These are phyloP conservation scores for Pelochelys cantorii DNA, from an alignment of 2,797 vertebrate species.

Conservation along the genomic window DNA sequence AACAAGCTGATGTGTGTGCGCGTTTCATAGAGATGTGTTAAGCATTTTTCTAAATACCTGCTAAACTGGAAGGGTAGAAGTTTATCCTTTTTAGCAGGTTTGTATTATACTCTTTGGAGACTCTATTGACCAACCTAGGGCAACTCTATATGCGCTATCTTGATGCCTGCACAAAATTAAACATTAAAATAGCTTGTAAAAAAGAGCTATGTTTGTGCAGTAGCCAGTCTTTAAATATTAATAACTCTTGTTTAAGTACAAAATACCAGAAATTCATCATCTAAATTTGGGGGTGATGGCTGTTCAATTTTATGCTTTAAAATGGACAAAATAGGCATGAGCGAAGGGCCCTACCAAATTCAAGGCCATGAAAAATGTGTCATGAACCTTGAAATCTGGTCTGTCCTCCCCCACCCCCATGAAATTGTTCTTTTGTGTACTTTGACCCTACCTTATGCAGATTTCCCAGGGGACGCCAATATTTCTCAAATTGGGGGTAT, in stretches of 20 bases:
- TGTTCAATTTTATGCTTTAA: fast-evolving
- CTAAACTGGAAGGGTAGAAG: background rate
- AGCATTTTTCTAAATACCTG: background rate
- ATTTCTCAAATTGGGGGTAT: no score
- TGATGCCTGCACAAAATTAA: background rate
- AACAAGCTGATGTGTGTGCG: background rate
- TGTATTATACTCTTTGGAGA: background rate
- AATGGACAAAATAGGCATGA: fast-evolving
- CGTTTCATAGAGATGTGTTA: background rate
- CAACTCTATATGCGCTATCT: background rate
- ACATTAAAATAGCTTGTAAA: fast-evolving
- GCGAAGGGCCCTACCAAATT: background rate
- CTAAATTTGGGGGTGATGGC: fast-evolving
- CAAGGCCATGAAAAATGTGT: no score
- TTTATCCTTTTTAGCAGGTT: fast-evolving
- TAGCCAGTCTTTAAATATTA: background rate
- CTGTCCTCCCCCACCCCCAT: no score
- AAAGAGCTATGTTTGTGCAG: fast-evolving
- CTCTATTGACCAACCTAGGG: background rate
- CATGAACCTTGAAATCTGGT: no score
- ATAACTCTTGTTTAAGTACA: background rate
- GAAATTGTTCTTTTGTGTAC: no score
- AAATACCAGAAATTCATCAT: fast-evolving
- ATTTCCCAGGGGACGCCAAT: no score
- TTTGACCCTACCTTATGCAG: no score